phyloP scores from a whole-genome alignment of 2,888 invertebrate species.

The Melangyna quadrimaculata region DNA sequence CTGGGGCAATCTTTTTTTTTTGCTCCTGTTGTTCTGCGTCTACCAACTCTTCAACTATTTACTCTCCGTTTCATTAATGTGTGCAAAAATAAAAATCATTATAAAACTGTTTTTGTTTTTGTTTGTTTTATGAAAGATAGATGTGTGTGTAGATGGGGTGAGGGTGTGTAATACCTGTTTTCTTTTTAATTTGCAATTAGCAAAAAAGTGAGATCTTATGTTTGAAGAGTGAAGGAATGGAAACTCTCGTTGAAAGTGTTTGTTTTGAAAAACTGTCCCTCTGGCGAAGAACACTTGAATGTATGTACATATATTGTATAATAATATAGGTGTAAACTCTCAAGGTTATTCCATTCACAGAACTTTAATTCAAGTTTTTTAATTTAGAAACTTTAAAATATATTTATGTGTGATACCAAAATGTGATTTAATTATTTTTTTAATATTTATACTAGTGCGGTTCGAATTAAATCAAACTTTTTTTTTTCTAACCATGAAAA shows the following conservation, averaged over 20 bases:
- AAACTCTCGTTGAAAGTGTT: background rate
- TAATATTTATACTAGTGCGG: no score
- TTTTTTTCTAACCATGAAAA: no score
- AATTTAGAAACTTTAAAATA: background rate
- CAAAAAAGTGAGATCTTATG: conserved; percentile 13
- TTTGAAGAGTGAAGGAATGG: background rate
- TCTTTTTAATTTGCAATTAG: conserved; percentile 46
- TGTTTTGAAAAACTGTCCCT: conserved; percentile 25
- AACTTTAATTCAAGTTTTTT: background rate
- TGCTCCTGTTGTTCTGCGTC: conserved; percentile 9
- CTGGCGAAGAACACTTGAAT: background rate
- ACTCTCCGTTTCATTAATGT: conserved; percentile 12
- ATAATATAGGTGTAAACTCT: background rate
- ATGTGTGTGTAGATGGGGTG: background rate
- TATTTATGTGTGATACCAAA: no score
- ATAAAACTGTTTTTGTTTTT: background rate
- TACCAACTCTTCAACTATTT: background rate
- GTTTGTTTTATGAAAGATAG: background rate
- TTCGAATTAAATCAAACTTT: no score
- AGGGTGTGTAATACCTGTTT: background rate
- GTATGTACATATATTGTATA: no score
- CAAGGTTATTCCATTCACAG: background rate
- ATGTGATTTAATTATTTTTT: no score
- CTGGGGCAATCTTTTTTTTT: conserved; percentile 26
- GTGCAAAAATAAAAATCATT: conserved; percentile 5